Base-by-base conservation (phyloP, 2,113 vertebrate species). In the Chrysemys picta region DNA sequence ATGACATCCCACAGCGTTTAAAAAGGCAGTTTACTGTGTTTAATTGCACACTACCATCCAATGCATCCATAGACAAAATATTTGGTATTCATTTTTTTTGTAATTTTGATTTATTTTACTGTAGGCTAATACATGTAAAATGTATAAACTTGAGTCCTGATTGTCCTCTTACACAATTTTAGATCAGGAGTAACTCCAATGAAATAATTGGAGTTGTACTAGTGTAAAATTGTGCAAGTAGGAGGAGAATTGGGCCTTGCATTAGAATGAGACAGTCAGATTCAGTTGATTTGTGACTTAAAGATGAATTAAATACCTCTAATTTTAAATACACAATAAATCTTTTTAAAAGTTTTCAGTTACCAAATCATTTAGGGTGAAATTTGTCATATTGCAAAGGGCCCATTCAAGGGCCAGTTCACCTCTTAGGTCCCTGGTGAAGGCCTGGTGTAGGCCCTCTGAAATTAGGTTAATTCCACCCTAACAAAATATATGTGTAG, bases 1-100 rank as follows among this genome's bases (percentile, higher is more conserved):
- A 99, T 17, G 98, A 99, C 80, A 99, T 99, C 80, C 98, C 98
- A 1, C 98, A 99, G 59, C 98, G 98, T 38, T 95, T 99, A 49
- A 99, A 99, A 91, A 97, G 98, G 57, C 98, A 99, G 1, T 98
- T 99, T 78, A 97, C 90, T 31, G 89, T 99, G 29, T 99, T 99
- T 86, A 99, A 98, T 47, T 99, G 98, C 84, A 99, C 98, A 6
- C 82, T 99, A 76, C 98, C 98, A 78, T 98, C 98, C 45, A 98
- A 98, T 12, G 19, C 94, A 79, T 98, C 98, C 85, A 98, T 98
- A 10, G 98, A 98, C 95, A 99, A 98, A 96, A 98, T 98, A 90
- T 99, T 98, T 96, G 98, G 98, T 99, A 98, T 7, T 89, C 47
- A 13, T 42, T 14, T 92, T 83, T 79, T 82, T 93, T 82, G 25